Evolutionary conservation across 2,888 invertebrate species (phyloP).

Genomic region (Dolichomitus sp.): DNA sequence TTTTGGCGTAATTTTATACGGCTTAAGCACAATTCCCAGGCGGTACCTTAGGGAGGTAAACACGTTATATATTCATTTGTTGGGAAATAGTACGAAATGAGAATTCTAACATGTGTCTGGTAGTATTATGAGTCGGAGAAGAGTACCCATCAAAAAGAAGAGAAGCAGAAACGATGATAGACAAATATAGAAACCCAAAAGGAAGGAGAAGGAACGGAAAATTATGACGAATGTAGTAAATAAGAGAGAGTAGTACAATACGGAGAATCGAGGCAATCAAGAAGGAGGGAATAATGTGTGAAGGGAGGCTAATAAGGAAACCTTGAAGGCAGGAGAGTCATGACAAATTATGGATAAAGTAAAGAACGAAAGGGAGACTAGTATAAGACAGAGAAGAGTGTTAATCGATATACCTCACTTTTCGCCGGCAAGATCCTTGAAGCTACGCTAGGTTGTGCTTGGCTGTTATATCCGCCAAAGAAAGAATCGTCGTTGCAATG

Average conservation of each 20-base stretch:
- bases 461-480: constrained; percentile 30
- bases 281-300: no score
- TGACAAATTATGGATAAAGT: no score
- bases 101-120: no score
- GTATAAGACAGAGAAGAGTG: constrained; percentile 28
- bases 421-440: constrained; percentile 29
- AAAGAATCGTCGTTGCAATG: constrained; percentile 69
- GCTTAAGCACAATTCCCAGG: no score
- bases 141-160: background rate
- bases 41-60: no score
- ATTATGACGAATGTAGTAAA: background rate
- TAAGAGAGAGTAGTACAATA: background rate
- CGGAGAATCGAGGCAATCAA: no score
- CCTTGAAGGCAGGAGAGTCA: no score
- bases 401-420: constrained; percentile 70
- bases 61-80: no score
- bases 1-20: no score
- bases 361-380: background rate
- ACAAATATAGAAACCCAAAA: background rate
- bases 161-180: background rate
- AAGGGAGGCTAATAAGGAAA: no score
- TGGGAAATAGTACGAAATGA: no score
- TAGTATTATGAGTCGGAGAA: no score
- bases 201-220: background rate
- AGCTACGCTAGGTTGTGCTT: constrained; percentile 3